phyloP scores from a whole-genome alignment of 92 coral and sea anemone genomes.

The Nematostella vectensis region DNA sequence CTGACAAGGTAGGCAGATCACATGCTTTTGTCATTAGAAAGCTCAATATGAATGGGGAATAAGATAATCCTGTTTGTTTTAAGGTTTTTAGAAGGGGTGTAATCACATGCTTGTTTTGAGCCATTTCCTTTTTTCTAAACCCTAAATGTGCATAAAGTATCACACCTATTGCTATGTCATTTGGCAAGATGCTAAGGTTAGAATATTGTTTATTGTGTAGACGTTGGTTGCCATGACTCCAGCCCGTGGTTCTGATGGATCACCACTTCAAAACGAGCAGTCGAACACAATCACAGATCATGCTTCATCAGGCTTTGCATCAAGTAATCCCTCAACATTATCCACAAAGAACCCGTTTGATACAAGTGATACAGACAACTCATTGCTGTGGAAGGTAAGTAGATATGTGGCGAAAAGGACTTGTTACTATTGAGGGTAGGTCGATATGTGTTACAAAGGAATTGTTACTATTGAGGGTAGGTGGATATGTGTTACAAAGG shows the following conservation, averaged over 20 bases:
- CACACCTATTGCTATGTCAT: too few relatives aligned
- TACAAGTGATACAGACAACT: constrained; percentile 27
- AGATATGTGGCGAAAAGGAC: too few relatives aligned
- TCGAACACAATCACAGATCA: constrained; percentile 2
- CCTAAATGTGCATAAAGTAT: too few relatives aligned
- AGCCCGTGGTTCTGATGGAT: constrained; percentile 4
- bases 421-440: too few relatives aligned
- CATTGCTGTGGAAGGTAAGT: constrained; percentile 75
- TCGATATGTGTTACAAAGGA: constrained; percentile 22
- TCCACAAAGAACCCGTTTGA: constrained; percentile 7
- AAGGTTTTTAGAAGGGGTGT: too few relatives aligned
- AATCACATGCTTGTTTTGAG: too few relatives aligned
- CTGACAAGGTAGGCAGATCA: too few relatives aligned
- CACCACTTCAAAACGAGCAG: neutral
- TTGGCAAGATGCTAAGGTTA: neutral
- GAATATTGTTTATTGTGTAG: neutral
- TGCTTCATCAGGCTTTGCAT: neutral
- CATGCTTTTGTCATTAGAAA: too few relatives aligned
- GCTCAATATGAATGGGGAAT: too few relatives aligned
- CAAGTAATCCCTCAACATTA: neutral
- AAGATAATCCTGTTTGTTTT: too few relatives aligned
- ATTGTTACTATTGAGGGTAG: constrained; percentile 76
- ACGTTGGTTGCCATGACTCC: constrained; percentile 21
- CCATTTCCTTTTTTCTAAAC: too few relatives aligned
- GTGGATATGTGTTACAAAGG: constrained; percentile 12